A percentile compares a stretch with the other conserved stretches of the same genome.
Conservation (phyloP, 2,888 invertebrate species). For the Sipha maydis region DNA sequence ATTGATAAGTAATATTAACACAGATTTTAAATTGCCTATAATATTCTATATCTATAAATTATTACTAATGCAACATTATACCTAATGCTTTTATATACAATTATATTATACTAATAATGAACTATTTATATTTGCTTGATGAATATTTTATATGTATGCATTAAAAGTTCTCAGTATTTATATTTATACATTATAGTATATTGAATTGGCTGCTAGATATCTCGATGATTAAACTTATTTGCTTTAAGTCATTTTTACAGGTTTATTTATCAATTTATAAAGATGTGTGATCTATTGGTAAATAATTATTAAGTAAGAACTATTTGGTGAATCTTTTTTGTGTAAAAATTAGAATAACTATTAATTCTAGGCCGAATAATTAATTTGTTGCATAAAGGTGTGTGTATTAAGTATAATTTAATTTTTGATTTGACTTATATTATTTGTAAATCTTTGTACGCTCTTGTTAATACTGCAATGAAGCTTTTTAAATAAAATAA, state of each 20-base stretch:
- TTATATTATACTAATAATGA: neutral
- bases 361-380: neutral
- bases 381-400: neutral
- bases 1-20: neutral
- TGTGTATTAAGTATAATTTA: neutral
- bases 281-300: neutral
- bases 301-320: conserved; percentile 38
- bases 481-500: neutral
- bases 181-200: neutral
- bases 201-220: neutral
- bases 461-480: neutral
- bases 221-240: neutral
- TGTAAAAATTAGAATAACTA: neutral
- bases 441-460: neutral
- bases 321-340: conserved; percentile 2
- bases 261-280: conserved; percentile 24
- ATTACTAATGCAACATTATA: neutral
- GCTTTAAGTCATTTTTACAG: conserved; percentile 46
- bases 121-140: neutral
- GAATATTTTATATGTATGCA: neutral
- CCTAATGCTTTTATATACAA: neutral
- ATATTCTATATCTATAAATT: neutral
- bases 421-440: neutral
- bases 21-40: neutral
- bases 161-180: neutral